These are phyloP conservation scores for Morphnarchus princeps DNA, from an alignment of 2,113 vertebrate genomes.

Conservation along the genomic window DNA sequence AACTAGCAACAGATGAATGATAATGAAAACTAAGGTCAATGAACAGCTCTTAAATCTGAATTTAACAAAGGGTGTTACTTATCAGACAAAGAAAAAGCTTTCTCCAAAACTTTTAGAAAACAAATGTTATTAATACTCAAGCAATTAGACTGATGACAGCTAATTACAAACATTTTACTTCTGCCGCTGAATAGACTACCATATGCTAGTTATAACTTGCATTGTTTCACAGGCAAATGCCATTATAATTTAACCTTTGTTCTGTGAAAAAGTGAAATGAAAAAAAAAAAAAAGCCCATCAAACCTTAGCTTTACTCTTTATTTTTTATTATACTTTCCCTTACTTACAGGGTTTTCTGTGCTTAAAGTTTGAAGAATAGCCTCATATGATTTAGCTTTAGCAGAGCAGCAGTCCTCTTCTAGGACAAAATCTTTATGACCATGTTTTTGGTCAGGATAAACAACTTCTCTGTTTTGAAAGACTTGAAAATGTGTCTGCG, in stretches of 20 bases:
- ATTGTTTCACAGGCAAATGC: not conserved
- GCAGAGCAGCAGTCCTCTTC: not conserved
- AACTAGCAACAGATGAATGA: not conserved
- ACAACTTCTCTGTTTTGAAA: not conserved
- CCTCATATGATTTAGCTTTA: not conserved
- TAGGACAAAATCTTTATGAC: not conserved
- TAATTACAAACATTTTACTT: not conserved
- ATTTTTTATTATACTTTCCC: not conserved
- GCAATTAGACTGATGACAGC: not conserved
- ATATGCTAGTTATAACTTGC: not conserved
- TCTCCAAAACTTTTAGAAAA: not conserved
- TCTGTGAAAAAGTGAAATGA: not conserved
- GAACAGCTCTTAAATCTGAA: not conserved
- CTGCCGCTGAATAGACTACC: not conserved
- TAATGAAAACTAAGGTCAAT: not conserved
- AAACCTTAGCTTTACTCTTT: not conserved
- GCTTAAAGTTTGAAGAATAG: not conserved
- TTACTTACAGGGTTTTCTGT: not conserved
- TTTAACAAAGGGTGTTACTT: not conserved
- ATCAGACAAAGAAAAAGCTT: not conserved
- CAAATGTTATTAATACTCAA: not conserved
- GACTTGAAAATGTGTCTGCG: not conserved
- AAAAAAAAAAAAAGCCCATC: not conserved
- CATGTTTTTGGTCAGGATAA: not conserved
- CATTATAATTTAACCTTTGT: not conserved